These are phyloP conservation scores for Agonopterix alstromeriana DNA, from an alignment of 2,888 invertebrate genomes.

Conservation along the genomic window DNA sequence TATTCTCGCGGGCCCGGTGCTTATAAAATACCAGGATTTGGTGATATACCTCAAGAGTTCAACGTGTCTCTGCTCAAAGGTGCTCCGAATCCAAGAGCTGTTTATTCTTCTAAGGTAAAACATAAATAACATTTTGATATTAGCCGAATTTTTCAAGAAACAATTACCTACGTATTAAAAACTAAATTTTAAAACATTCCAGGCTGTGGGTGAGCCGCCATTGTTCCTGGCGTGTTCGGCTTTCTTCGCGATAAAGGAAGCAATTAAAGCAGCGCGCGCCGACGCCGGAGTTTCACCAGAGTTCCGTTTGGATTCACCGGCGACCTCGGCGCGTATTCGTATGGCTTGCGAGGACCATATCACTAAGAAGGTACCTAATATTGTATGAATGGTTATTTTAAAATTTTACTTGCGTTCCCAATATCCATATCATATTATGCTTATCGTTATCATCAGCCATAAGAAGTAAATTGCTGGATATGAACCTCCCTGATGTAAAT, in stretches of 20 bases:
- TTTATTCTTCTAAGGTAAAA: slow-evolving; percentile 94
- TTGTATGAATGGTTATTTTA: too few species aligned
- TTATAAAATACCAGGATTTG: slow-evolving; percentile 95
- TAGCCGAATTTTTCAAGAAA: too few species aligned
- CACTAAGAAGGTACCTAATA: slow-evolving; percentile 79
- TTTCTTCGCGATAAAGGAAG: slow-evolving; percentile 93
- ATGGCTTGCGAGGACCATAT: slow-evolving; percentile 93
- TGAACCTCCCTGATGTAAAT: too few species aligned
- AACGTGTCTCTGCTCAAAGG: slow-evolving; percentile 95
- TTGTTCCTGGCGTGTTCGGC: slow-evolving; percentile 91
- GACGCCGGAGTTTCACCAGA: slow-evolving; percentile 79
- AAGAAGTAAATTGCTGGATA: too few species aligned
- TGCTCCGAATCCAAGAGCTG: slow-evolving; percentile 92
- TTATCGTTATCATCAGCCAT: too few species aligned
- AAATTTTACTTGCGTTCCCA: too few species aligned
- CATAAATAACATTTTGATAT: too few species aligned
- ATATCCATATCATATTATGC: too few species aligned
- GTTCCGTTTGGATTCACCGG: slow-evolving; percentile 87
- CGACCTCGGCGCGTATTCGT: slow-evolving; percentile 91
- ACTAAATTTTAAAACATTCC: slow-evolving; percentile 20
- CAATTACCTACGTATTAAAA: neutral
- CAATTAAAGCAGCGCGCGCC: slow-evolving; percentile 85
- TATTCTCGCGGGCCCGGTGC: slow-evolving; percentile 93
- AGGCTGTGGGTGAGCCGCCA: slow-evolving; percentile 98
- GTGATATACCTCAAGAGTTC: slow-evolving; percentile 93